These are phyloP conservation scores for Crocallis elinguaria DNA, from an alignment of 2,888 invertebrate genomes.

Conservation along the genomic window DNA sequence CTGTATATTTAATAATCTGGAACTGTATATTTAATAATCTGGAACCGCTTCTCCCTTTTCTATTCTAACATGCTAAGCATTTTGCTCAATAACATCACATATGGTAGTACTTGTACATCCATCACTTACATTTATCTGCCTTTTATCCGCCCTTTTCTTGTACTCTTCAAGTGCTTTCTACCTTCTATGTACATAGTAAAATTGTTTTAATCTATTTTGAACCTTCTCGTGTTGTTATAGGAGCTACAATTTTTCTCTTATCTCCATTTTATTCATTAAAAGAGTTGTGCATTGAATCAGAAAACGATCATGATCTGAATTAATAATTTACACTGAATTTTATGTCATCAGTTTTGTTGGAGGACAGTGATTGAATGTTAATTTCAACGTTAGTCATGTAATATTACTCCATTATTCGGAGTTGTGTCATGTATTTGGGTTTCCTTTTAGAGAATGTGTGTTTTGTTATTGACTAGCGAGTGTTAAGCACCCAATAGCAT, in stretches of 20 bases:
- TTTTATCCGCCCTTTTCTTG: slow-evolving; percentile 36
- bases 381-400: slow-evolving; percentile 28
- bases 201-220: not conserved
- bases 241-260: not conserved
- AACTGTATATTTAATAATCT: too few species aligned
- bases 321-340: slow-evolving; percentile 27
- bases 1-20: too few species aligned
- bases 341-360: slow-evolving; percentile 29
- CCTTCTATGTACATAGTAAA: slow-evolving; percentile 2
- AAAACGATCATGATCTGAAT: slow-evolving; percentile 30
- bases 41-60: not conserved
- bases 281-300: slow-evolving; percentile 25
- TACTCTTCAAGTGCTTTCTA: slow-evolving; percentile 30
- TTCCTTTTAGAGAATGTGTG: not conserved
- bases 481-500: too few species aligned
- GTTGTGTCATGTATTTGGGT: slow-evolving; percentile 8
- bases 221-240: not conserved
- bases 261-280: not conserved
- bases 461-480: not conserved
- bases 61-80: slow-evolving; percentile 5
- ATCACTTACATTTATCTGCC: slow-evolving; percentile 29
- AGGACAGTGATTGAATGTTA: slow-evolving; percentile 26
- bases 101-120: slow-evolving; percentile 37
- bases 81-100: slow-evolving; percentile 24
- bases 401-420: slow-evolving; percentile 10